Conservation (phyloP, 2,797 vertebrate genomes). For the Heterohyrax brucei region DNA sequence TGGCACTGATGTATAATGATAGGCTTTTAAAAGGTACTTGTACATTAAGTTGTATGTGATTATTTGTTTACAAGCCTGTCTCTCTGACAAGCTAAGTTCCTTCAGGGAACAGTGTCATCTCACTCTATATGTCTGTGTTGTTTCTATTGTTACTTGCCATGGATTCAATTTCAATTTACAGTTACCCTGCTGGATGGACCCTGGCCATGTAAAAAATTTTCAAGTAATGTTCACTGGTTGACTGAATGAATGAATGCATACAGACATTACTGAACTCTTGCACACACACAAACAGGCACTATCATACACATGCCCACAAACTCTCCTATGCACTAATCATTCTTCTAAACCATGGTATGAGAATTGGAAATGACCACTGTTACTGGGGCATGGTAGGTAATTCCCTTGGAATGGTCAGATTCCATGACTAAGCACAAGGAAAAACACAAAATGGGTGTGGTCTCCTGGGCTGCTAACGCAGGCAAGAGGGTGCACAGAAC, state of each 20-base stretch:
- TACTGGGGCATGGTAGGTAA: neutral
- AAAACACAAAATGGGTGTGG: neutral
- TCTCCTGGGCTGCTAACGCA: neutral
- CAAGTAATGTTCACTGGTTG: neutral
- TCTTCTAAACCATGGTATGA: neutral
- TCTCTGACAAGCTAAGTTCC: neutral
- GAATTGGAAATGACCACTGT: neutral
- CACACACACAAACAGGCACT: neutral
- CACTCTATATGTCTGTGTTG: neutral
- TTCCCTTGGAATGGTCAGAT: neutral
- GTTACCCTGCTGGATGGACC: neutral
- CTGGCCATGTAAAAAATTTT: neutral
- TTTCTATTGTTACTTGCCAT: neutral
- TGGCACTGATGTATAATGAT: neutral
- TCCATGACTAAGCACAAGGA: neutral
- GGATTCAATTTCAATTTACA: neutral
- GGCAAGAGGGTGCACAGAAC: neutral
- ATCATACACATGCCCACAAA: neutral
- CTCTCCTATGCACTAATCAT: neutral
- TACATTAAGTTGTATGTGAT: neutral
- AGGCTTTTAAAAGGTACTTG: neutral
- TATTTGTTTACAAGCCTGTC: neutral
- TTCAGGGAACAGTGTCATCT: neutral
- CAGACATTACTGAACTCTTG: neutral
- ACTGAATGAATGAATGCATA: too few species aligned